Evolutionary conservation across 1,140 invertebrate genomes (phyloP), one percentile per base, ranked within the genome.

Genomic region (Microplitis demolitor): DNA sequence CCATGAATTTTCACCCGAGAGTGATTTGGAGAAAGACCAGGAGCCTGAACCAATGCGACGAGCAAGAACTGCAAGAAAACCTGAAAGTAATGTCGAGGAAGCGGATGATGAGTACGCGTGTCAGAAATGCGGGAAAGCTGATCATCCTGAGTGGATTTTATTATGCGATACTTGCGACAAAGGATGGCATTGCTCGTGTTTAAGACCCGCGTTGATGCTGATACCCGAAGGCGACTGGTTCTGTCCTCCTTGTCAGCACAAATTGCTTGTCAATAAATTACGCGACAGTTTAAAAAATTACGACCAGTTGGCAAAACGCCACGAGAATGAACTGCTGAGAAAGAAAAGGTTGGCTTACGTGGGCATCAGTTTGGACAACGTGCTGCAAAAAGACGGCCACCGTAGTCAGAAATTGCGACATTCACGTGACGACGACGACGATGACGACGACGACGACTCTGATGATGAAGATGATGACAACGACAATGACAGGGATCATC

Each of bases 151-250:
- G 83, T 97, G 95, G 95, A 97, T 99, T 78, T 86, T 99, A 66
- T 86, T 99, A 1, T 99, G 97, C 84, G 97, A 99, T 87, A 91
- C 91, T 58, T 99, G 97, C 87, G 96, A 99, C 85, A 92, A 91
- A 74, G 97, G 96, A 24, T 98, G 96, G 92, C 97, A 99, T 88
- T 96, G 95, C 61, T 95, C 94, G 4, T 99, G 97, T 84, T 89
- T 98, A 0, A 91, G 93, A 53, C 97, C 97, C 1, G 91, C 96
- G 14, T 88, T 99, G 5, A 92, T 98, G 85, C 89, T 97, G 1
- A 96, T 99, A 79, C 97, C 97, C 4, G 96, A 98, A 82, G 97
- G 97, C 24, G 95, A 98, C 82, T 99, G 97, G 98, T 97, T 92
- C 85, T 99, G 98, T 86, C 97, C 97, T 58, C 95, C 95, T 0